A percentile compares a stretch with the other conserved stretches of the same genome.
These are phyloP conservation scores for Andrena fulva DNA, from an alignment of 2,888 invertebrate species.

Conservation along the genomic window DNA sequence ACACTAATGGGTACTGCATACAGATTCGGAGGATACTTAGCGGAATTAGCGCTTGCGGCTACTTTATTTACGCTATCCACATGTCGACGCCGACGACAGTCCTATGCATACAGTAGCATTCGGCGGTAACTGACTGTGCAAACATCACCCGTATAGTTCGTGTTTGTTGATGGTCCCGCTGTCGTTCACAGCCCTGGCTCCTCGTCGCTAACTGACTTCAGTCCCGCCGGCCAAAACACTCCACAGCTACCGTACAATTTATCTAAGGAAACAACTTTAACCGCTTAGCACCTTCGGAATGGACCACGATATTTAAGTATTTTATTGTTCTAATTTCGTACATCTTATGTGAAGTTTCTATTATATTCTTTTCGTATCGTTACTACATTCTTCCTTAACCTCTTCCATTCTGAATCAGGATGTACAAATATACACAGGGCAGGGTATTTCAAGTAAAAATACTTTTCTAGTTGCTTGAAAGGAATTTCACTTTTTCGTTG, in stretches of 20 bases:
- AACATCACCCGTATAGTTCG: constrained; percentile 65
- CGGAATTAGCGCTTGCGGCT: constrained; percentile 76
- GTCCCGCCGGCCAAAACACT: constrained; percentile 59
- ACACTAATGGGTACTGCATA: constrained; percentile 75
- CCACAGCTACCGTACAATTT: constrained; percentile 65
- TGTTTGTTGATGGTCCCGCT: constrained; percentile 65
- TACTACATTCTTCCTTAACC: too few relatives aligned
- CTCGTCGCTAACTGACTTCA: constrained; percentile 62
- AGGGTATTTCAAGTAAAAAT: too few relatives aligned
- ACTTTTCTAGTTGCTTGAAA: too few relatives aligned
- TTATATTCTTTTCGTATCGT: too few relatives aligned
- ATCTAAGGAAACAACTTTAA: constrained; percentile 70
- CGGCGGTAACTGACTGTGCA: constrained; percentile 75
- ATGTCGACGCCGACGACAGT: constrained; percentile 60
- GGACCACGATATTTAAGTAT: constrained; percentile 30
- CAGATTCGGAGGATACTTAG: constrained; percentile 80
- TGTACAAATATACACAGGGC: too few relatives aligned
- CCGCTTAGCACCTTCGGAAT: constrained; percentile 60
- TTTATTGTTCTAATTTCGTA: neutral
- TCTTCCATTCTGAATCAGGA: too few relatives aligned
- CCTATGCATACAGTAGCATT: constrained; percentile 77
- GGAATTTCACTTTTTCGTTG: too few relatives aligned
- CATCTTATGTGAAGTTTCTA: too few relatives aligned
- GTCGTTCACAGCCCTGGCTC: constrained; percentile 57
- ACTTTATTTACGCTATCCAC: constrained; percentile 78